Conservation (phyloP, 2,113 vertebrate species). For the Pimephales promelas region DNA sequence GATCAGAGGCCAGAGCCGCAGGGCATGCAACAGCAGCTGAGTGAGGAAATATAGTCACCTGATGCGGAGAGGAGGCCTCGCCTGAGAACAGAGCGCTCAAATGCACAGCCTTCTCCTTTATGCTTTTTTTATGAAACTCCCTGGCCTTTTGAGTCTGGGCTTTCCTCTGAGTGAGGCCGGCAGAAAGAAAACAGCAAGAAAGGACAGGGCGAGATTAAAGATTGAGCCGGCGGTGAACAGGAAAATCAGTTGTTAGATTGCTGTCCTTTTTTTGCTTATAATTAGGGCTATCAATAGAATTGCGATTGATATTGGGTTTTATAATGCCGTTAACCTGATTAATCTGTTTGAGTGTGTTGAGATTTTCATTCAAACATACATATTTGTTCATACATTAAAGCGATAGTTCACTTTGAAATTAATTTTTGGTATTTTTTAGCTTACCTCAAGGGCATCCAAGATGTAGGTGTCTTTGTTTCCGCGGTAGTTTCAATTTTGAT, state of each 20-base stretch:
- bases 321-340: not conserved
- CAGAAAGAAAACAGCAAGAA: slow-evolving; percentile 1
- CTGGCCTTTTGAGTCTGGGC: slow-evolving; percentile 89
- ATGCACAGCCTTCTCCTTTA: slow-evolving; percentile 94
- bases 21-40: slow-evolving; percentile 33
- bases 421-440: too few species aligned
- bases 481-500: too few species aligned
- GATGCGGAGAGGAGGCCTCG: slow-evolving; percentile 71
- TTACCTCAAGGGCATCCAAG: too few species aligned
- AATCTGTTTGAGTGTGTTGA: not conserved
- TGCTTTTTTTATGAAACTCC: slow-evolving; percentile 95
- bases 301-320: not conserved
- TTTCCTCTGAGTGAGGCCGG: slow-evolving; percentile 82
- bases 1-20: not conserved
- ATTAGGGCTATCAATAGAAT: not conserved
- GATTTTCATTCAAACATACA: not conserved
- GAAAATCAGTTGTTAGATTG: slow-evolving; percentile 14
- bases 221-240: slow-evolving; percentile 27
- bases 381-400: not conserved
- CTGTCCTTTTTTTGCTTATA: not conserved
- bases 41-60: slow-evolving; percentile 82
- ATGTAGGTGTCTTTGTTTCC: too few species aligned
- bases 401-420: too few species aligned
- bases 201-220: not conserved
- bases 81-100: slow-evolving; percentile 86